Evolutionary conservation across 2,113 vertebrate genomes (phyloP), one percentile per base, ranked within the genome.

Genomic region (Colossoma macropomum): DNA sequence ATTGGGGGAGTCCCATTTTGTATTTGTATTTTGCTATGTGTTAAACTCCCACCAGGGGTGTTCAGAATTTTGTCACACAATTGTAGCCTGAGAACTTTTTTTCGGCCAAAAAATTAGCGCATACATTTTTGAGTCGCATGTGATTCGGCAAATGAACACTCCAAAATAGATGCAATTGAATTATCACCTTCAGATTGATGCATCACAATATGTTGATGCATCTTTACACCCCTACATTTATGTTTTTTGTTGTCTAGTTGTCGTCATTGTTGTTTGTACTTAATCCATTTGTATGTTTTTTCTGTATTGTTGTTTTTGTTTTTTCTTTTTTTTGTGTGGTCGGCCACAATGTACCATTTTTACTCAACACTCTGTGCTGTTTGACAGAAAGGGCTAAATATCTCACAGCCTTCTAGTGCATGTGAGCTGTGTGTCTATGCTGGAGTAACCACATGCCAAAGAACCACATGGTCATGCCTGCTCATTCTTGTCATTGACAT

Each of bases 391-490:
- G 81, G 81, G 81, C 66, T 78, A 63, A 59, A 62, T 11, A 41
- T 34, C 16, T 72, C 73, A 68, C 16, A 1, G 32, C 23, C 21
- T 32, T 73, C 54, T 48, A 21, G 79, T 82, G 82, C 88, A 75
- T 86, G 72, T 86, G 84, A 85, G 85, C 80, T 87, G 89, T 86
- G 72, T 86, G 89, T 77, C 88, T 87, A 73, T 80, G 86, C 84
- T 80, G 66, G 50, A 74, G 12, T 30, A 75, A 86, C 59, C 78
- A 81, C 88, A 87, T 91, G 89, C 90, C 89, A 93, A 93, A 92
- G 88, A 80, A 89, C 41, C 88, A 88, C 85, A 71, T 81, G 84
- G 85, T 2, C 17, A 90, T 92, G 92, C 92, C 92, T 93, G 88
- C 83, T 88, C 90, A 82, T 90, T 86, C 83, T 81, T 84, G 84